Base-by-base conservation (phyloP, 1,140 invertebrate genomes). In the Tenebrio molitor region DNA sequence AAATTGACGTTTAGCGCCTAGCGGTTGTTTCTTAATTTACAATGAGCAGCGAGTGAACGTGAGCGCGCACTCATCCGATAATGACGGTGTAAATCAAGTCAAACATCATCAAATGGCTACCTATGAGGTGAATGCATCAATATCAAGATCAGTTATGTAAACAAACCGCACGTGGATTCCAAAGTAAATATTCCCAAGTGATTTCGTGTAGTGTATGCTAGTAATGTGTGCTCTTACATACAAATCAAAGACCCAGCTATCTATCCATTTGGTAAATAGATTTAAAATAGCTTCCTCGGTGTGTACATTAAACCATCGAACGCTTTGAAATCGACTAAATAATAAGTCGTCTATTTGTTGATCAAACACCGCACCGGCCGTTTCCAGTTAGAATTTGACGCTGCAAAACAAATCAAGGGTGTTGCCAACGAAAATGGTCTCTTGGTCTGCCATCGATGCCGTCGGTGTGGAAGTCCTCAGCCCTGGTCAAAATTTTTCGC, bases 111-210 rank as follows among this genome's bases (percentile, higher is more conserved):
- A 58, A 58, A 58, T 58, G 14, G 50, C 50, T 58, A 58, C 50
- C 50, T 58, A 66, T 44, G 34, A 66, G 64, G 21, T 44, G 64
- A 66, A 66, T 21, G 64, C 42, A 66, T 66, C 64, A 66, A 44
- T 44, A 66, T 66, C 64, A 66, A 66, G 64, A 42, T 41, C 64
- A 66, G 64, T 66, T 66, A 66, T 66, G 42, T 66, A 66, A 66
- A 66, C 64, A 66, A 42, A 25, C 42, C 42, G 64, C 64, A 66
- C 64, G 64, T 66, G 64, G 64, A 44, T 42, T 42, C 64, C 64
- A 44, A 66, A 66, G 36, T 66, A 66, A 66, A 66, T 66, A 66
- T 66, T 66, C 64, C 42, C 21, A 66, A 44, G 64, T 34, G 64
- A 44, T 41, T 66, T 66, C 64, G 17, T 66, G 64, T 42, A 66